These are phyloP conservation scores for Cheilosia variabilis DNA, from an alignment of 2,888 invertebrate genomes.

Conservation along the genomic window DNA sequence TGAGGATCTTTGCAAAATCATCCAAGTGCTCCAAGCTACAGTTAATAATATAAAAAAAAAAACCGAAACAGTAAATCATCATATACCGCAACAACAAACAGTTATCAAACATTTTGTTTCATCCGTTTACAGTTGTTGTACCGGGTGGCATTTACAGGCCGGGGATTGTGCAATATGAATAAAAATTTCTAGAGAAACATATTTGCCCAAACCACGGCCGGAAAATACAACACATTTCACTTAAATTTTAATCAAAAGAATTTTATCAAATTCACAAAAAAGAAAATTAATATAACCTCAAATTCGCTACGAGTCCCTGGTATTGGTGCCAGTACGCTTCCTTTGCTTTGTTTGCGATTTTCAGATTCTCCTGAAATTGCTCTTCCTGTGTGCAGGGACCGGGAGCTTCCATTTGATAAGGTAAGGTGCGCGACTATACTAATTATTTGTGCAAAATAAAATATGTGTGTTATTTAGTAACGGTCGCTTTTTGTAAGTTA, in stretches of 20 bases:
- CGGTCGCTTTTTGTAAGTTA: slow-evolving; percentile 48
- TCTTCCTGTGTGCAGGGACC: slow-evolving; percentile 18
- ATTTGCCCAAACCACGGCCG: slow-evolving; percentile 79
- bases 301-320: slow-evolving; percentile 75
- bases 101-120: slow-evolving; percentile 1
- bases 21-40: slow-evolving; percentile 75
- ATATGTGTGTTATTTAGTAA: slow-evolving; percentile 28
- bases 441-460: slow-evolving; percentile 30
- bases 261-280: background rate
- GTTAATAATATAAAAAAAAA: background rate
- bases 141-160: slow-evolving; percentile 79
- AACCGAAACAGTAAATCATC: slow-evolving; percentile 29
- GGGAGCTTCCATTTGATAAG: slow-evolving; percentile 24
- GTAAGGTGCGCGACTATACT: background rate
- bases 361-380: slow-evolving; percentile 34
- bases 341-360: slow-evolving; percentile 70
- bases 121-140: slow-evolving; percentile 72
- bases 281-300: slow-evolving; percentile 76
- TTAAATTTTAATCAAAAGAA: slow-evolving; percentile 11
- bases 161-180: slow-evolving; percentile 80
- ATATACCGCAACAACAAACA: slow-evolving; percentile 26
- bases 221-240: slow-evolving; percentile 74
- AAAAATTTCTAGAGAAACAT: slow-evolving; percentile 69
- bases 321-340: slow-evolving; percentile 76
- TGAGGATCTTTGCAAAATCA: slow-evolving; percentile 75